Percentiles rank a stretch among this genome's conserved stretches.
phyloP scores from a whole-genome alignment of 2,113 vertebrate species.

The Zosterops lateralis region DNA sequence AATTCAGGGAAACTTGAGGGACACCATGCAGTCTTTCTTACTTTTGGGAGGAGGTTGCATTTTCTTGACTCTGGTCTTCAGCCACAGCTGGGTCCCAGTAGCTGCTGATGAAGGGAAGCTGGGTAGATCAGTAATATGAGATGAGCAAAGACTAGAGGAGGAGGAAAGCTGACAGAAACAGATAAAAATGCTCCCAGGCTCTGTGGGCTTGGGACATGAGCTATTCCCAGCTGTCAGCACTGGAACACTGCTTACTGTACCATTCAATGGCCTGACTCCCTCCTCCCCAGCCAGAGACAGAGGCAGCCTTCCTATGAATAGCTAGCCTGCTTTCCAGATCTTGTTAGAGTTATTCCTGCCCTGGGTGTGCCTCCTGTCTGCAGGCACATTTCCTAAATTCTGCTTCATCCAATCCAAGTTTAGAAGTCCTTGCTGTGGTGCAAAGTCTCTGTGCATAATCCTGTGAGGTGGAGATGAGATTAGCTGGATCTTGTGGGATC shows the following conservation, averaged over 20 bases:
- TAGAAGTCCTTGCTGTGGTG: not conserved
- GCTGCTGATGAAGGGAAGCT: not conserved
- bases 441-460: not conserved
- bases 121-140: not conserved
- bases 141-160: not conserved
- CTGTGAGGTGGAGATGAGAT: not conserved
- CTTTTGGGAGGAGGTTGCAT: not conserved
- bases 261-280: not conserved
- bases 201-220: not conserved
- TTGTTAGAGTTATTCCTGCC: not conserved
- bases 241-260: not conserved
- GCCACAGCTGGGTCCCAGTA: not conserved
- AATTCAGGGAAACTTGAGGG: not conserved
- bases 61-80: not conserved
- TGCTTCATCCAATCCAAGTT: not conserved
- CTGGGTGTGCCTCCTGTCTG: not conserved
- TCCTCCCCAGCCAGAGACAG: not conserved
- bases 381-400: not conserved
- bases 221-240: constrained; percentile 1
- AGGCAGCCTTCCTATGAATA: constrained; percentile 7
- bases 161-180: not conserved
- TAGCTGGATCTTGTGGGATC: not conserved
- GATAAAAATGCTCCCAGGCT: not conserved
- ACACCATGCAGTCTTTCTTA: not conserved
- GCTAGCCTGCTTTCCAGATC: constrained; percentile 1